Evolutionary conservation across 1,140 invertebrate species (phyloP).

Genomic region (Drosophila gunungcola): DNA sequence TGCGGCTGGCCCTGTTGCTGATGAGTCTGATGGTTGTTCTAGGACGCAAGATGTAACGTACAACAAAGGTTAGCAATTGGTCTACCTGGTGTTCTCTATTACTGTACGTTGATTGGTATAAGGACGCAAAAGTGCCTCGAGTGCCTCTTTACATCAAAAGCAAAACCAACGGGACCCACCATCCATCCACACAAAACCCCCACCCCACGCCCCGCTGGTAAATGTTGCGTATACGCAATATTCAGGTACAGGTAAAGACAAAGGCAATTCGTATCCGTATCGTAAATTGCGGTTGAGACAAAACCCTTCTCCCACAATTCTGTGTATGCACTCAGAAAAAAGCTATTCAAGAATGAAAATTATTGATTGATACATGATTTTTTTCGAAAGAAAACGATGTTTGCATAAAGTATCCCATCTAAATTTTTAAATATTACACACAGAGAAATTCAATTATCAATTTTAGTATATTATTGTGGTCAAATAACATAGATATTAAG

Average conservation of each 20-base stretch:
- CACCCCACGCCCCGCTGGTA: conserved; percentile 2
- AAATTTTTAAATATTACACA: too few species aligned
- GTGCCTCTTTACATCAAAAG: conserved; percentile 76
- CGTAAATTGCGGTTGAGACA: conserved; percentile 66
- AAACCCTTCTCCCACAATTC: not conserved
- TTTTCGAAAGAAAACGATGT: not conserved
- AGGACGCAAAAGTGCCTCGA: conserved; percentile 72
- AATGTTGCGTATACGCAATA: conserved; percentile 62
- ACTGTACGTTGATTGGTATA: conserved; percentile 75
- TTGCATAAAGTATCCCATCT: too few species aligned
- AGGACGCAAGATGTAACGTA: conserved; percentile 19
- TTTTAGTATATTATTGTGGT: too few species aligned
- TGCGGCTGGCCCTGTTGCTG: conserved; percentile 73
- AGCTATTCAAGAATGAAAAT: too few species aligned
- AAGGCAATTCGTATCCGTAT: conserved; percentile 44
- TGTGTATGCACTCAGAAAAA: conserved; percentile 7
- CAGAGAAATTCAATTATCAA: too few species aligned
- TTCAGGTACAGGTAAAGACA: conserved; percentile 46
- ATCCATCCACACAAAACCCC: not conserved
- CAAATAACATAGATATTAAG: too few species aligned
- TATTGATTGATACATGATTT: not conserved
- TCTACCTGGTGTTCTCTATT: conserved; percentile 47
- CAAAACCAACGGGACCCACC: conserved; percentile 51
- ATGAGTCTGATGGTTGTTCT: conserved; percentile 80
- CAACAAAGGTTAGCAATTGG: conserved; percentile 16